Evolutionary conservation across 2,797 vertebrate species (phyloP).

Genomic region (Pyrocephalus nanus): DNA sequence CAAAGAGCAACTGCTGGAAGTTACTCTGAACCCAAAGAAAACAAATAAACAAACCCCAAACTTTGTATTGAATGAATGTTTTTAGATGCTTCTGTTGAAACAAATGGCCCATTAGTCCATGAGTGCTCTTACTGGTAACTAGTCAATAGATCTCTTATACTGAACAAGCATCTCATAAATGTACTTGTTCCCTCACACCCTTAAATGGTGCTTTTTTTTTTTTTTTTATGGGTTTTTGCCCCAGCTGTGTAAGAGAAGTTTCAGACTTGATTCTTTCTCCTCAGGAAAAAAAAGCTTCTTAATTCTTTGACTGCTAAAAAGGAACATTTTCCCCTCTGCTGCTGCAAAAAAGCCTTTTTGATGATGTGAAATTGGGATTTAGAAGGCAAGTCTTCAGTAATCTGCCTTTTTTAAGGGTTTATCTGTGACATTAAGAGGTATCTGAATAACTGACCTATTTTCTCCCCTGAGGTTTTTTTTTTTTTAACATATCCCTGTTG

Average conservation of each 20-base stretch:
- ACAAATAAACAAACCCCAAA: too few relatives aligned
- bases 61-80: background rate
- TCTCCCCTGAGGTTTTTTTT: too few relatives aligned
- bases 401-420: background rate
- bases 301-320: background rate
- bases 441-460: background rate
- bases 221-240: background rate
- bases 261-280: background rate
- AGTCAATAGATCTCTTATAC: accelerated
- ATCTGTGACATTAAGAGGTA: background rate
- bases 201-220: background rate
- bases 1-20: background rate
- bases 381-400: background rate
- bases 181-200: background rate
- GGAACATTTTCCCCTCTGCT: background rate
- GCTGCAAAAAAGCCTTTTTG: background rate
- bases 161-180: background rate
- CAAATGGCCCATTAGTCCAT: background rate
- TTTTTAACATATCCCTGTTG: background rate
- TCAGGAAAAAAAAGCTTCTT: background rate
- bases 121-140: background rate
- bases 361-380: background rate
- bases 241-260: background rate
- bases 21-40: background rate
- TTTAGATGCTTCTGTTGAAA: background rate